phyloP scores from a whole-genome alignment of 2,797 vertebrate species.

The Pseudochaenichthys georgianus region DNA sequence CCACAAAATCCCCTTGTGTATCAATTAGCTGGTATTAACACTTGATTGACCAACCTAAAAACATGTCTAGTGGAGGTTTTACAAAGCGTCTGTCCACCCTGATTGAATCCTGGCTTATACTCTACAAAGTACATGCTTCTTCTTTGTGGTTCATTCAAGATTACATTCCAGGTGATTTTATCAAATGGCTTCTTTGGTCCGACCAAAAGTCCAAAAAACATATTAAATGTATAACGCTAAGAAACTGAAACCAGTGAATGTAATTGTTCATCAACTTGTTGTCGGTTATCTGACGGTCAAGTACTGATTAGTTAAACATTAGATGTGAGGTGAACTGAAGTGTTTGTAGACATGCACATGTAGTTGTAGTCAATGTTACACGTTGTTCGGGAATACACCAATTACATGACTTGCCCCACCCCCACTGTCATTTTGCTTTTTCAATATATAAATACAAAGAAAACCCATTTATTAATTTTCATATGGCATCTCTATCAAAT shows the following conservation, averaged over 20 bases:
- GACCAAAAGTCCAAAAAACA: not conserved
- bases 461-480: too few species aligned
- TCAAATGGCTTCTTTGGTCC: not conserved
- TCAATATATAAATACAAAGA: too few species aligned
- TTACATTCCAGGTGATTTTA: not conserved
- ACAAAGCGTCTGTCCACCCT: slow-evolving; percentile 27
- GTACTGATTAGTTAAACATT: not conserved
- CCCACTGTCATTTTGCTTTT: too few species aligned
- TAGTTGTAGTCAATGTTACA: too few species aligned
- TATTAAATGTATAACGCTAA: not conserved
- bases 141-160: not conserved
- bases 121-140: slow-evolving; percentile 6
- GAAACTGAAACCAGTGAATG: not conserved
- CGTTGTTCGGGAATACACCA: too few species aligned
- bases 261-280: not conserved
- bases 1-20: slow-evolving; percentile 32
- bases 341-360: not conserved
- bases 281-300: not conserved
- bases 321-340: not conserved
- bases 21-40: slow-evolving; percentile 63
- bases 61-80: slow-evolving; percentile 42
- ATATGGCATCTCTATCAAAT: too few species aligned
- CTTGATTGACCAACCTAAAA: slow-evolving; percentile 51
- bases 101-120: slow-evolving; percentile 19
- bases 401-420: too few species aligned